Base-by-base conservation (phyloP, 2,113 vertebrate species). In the Pagrus major region DNA sequence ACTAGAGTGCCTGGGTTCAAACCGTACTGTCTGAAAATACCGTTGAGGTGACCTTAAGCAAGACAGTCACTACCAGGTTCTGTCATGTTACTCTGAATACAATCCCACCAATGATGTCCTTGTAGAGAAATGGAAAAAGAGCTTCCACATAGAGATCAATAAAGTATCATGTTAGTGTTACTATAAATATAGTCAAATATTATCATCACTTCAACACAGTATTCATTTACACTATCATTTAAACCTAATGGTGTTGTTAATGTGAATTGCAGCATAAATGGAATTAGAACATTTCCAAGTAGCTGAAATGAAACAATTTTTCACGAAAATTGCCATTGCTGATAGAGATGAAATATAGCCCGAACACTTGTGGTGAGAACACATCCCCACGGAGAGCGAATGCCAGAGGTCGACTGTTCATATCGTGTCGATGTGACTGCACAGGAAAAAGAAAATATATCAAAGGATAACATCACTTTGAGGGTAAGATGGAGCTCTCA, bases 401-500 rank as follows among this genome's bases (percentile, higher is more conserved):
- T 56, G 74, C 54, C 82, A 86, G 73, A 86, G 80, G 88, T 81
- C 63, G 25, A 84, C 37, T 77, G 68, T 71, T 82, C 39, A 0
- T 52, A 77, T 80, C 20, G 10, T 55, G 79, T 81, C 74, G 79
- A 69, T 59, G 69, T 71, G 80, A 82, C 80, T 59, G 52, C 49
- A 46, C 60, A 61, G 64, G 60, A 71, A 75, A 66, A 85, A 47
- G 47, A 76, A 78, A 86, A 83, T 72, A 60, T 80, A 85, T 81
- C 80, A 90, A 83, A 78, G 61, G 64, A 39, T 85, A 88, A 58
- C 21, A 74, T 69, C 64, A 81, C 82, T 89, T 82, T 72, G 66
- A 81, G 86, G 71, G 21, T 33, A 51, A 77, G 60, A 81, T 65
- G 46, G 71, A 67, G 60, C 76, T 66, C 68, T 75, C 68, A 88